A percentile compares a stretch with the other conserved stretches of the same genome.
These are phyloP conservation scores for Drosophila neutralis DNA, from an alignment of 2,888 invertebrate genomes.

Conservation along the genomic window DNA sequence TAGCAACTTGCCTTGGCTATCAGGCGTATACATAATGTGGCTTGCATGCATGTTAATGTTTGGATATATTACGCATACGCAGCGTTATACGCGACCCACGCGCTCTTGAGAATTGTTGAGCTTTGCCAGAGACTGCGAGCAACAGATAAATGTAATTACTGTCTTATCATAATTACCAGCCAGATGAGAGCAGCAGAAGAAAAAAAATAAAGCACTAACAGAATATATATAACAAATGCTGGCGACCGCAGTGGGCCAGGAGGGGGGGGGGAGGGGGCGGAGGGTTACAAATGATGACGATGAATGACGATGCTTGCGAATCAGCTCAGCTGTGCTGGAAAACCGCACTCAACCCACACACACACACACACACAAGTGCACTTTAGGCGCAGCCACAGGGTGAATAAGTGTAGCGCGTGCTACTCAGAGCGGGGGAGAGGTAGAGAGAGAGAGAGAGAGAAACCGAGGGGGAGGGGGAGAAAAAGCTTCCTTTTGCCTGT, in stretches of 20 bases:
- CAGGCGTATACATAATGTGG: slow-evolving; percentile 63
- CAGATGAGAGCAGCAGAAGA: slow-evolving; percentile 37
- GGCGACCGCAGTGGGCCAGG: background rate
- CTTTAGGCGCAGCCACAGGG: slow-evolving; percentile 20
- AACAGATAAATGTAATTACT: slow-evolving; percentile 79
- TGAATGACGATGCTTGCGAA: slow-evolving; percentile 63
- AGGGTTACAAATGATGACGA: slow-evolving; percentile 55
- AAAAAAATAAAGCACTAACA: slow-evolving; percentile 21
- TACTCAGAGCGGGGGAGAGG: background rate
- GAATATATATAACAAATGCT: slow-evolving; percentile 35
- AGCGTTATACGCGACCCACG: slow-evolving; percentile 41
- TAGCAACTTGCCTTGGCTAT: slow-evolving; percentile 55
- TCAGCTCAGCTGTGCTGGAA: slow-evolving; percentile 56
- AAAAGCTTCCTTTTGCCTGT: slow-evolving; percentile 53
- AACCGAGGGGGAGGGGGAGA: slow-evolving; percentile 5
- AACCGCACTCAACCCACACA: slow-evolving; percentile 18
- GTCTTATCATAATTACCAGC: slow-evolving; percentile 79
- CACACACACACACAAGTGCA: slow-evolving; percentile 43
- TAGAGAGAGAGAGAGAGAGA: background rate
- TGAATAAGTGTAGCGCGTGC: slow-evolving; percentile 11
- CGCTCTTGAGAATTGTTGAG: slow-evolving; percentile 40
- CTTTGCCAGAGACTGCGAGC: slow-evolving; percentile 53
- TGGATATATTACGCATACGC: slow-evolving; percentile 69
- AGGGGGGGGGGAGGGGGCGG: background rate
- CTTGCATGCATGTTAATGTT: background rate